Percentiles rank a stretch among this genome's conserved stretches.
phyloP scores from a whole-genome alignment of 2,888 invertebrate species.

The Netelia melanura region DNA sequence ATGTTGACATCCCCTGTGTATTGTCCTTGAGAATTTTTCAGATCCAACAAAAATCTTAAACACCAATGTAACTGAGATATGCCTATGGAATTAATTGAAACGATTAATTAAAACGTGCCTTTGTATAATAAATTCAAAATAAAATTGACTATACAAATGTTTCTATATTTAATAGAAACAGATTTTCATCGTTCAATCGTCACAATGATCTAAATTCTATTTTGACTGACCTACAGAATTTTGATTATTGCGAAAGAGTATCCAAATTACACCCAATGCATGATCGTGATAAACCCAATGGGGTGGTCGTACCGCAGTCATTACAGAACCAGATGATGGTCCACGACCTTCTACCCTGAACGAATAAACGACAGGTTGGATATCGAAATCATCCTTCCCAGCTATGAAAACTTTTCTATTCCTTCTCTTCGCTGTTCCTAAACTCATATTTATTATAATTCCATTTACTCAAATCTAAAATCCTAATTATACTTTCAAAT shows the following conservation, averaged over 20 bases:
- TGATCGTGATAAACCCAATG: slow-evolving; percentile 84
- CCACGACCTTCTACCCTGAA: slow-evolving; percentile 60
- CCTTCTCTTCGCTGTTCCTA: slow-evolving; percentile 16
- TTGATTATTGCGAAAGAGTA: slow-evolving; percentile 80
- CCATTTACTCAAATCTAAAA: neutral
- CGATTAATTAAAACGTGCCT: neutral
- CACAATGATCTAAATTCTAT: neutral
- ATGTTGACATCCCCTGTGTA: slow-evolving; percentile 82
- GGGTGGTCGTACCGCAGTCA: slow-evolving; percentile 81
- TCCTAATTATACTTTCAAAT: slow-evolving; percentile 11
- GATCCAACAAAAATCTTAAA: slow-evolving; percentile 81
- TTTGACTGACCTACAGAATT: slow-evolving; percentile 72
- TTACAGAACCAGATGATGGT: slow-evolving; percentile 56
- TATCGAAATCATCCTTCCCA: slow-evolving; percentile 53
- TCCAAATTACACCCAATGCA: slow-evolving; percentile 84
- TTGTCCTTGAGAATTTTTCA: slow-evolving; percentile 80
- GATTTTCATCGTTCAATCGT: neutral
- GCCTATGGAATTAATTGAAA: slow-evolving; percentile 72
- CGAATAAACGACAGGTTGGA: slow-evolving; percentile 70
- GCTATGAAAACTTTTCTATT: slow-evolving; percentile 46
- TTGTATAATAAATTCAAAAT: neutral
- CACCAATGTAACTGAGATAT: slow-evolving; percentile 85
- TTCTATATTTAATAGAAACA: neutral
- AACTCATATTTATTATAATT: slow-evolving; percentile 17
- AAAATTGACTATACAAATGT: neutral